These are phyloP conservation scores for Stichopus horrens DNA, from an alignment of 53 echinoderm and acorn worm species.

Conservation along the genomic window DNA sequence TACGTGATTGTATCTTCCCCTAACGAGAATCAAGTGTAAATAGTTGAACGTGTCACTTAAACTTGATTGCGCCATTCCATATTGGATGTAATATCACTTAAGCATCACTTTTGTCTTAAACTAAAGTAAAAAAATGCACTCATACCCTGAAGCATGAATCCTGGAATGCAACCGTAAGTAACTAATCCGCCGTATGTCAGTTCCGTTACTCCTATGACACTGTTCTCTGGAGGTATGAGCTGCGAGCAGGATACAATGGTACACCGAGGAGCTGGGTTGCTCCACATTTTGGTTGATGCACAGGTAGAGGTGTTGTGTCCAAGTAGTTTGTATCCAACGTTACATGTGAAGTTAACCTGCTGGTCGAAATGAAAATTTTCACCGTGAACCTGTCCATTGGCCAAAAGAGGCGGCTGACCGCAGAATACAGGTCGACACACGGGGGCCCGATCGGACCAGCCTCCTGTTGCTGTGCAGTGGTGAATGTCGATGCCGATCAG, in stretches of 20 bases:
- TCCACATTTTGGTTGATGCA: slow-evolving; percentile 58
- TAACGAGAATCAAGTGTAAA: no score
- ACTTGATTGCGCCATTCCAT: no score
- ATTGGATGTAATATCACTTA: no score
- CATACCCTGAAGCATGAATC: slow-evolving; percentile 12
- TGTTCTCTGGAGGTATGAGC: slow-evolving; percentile 15
- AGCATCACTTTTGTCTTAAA: no score
- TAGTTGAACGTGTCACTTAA: no score
- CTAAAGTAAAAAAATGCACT: background rate
- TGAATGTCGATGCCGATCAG: slow-evolving; percentile 46
- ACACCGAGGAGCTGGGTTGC: slow-evolving; percentile 53
- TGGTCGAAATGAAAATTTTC: slow-evolving; percentile 39
- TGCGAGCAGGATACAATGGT: slow-evolving; percentile 19
- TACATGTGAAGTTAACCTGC: slow-evolving; percentile 61
- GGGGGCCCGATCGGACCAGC: slow-evolving; percentile 54
- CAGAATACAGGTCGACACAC: slow-evolving; percentile 63
- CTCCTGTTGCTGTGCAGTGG: slow-evolving; percentile 56
- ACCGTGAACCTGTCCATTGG: slow-evolving; percentile 54
- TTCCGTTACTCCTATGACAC: background rate
- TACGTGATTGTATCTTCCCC: no score
- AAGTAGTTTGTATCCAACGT: slow-evolving; percentile 59
- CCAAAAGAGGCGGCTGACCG: slow-evolving; percentile 48
- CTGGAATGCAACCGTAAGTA: background rate
- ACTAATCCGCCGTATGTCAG: slow-evolving; percentile 28
- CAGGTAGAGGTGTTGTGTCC: slow-evolving; percentile 53